Evolutionary conservation across 2,888 invertebrate species (phyloP), one percentile per base, ranked within the genome.

Genomic region (Synergus japonicus): DNA sequence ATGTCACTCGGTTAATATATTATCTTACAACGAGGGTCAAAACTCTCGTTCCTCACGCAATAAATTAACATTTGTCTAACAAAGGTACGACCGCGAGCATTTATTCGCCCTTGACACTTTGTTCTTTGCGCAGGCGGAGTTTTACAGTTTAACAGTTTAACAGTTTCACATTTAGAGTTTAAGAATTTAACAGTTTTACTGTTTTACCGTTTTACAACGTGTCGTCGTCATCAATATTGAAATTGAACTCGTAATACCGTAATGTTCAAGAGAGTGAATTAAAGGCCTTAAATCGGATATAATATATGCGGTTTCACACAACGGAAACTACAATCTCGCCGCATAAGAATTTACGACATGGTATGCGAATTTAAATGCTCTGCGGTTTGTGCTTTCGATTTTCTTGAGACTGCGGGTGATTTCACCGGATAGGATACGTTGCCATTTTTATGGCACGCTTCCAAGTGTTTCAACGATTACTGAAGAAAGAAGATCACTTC

Each of bases 181-280:
- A 76, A 64, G 69, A 64, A 66, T 54, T 82, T 78, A 82, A 84
- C 80, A 54, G 79, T 64, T 63, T 76, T 76, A 64, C 69, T 64
- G 76, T 54, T 54, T 78, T 76, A 67, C 66, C 49, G 78, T 64
- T 84, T 78, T 76, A 81, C 49, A 63, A 63, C 79, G 43, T 77
- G 66, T 41, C 79, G 54, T 76, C 79, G 77, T 79, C 81, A 82
- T 83, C 84, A 84, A 85, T 85, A 84, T 83, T 86, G 85, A 79
- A 85, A 86, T 85, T 81, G 80, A 82, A 83, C 83, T 83, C 84
- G 82, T 82, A 79, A 83, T 86, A 84, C 18, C 54, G 54, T 58
- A 58, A 58, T 58, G 54, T 78, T 44, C 18, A 76, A 73, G 43
- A 79, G 66, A 63, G 73, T 79, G 82, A 81, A 83, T 82, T 81